A percentile compares a stretch with the other conserved stretches of the same genome.
Evolutionary conservation across 2,888 invertebrate species (phyloP).

Genomic region (Ormia ochracea): DNA sequence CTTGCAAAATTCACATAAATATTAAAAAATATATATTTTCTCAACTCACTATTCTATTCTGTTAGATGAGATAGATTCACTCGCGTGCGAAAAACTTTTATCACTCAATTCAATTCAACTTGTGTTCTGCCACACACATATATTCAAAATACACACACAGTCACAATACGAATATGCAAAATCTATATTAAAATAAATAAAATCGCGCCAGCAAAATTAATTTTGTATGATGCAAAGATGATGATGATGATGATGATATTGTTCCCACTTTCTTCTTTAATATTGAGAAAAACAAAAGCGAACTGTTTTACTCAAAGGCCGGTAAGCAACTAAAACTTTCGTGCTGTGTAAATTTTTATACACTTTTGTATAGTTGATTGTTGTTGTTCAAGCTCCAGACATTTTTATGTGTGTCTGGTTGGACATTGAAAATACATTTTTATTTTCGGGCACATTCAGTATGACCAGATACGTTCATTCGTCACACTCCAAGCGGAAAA

Average conservation of each 20-base stretch:
- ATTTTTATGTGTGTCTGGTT: slow-evolving; percentile 19
- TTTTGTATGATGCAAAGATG: slow-evolving; percentile 14
- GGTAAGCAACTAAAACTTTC: slow-evolving; percentile 54
- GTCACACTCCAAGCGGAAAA: too few species aligned
- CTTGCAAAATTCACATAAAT: slow-evolving; percentile 32
- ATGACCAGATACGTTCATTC: slow-evolving; percentile 12
- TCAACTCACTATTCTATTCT: slow-evolving; percentile 28
- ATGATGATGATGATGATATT: slow-evolving; percentile 15
- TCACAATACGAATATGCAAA: slow-evolving; percentile 16
- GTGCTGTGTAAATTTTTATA: slow-evolving; percentile 11
- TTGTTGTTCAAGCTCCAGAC: slow-evolving; percentile 48
- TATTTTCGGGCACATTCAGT: neutral
- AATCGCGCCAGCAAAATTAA: slow-evolving; percentile 51
- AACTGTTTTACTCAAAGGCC: slow-evolving; percentile 55
- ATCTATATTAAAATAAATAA: slow-evolving; percentile 30
- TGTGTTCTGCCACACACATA: neutral
- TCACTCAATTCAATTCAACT: slow-evolving; percentile 12
- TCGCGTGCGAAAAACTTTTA: slow-evolving; percentile 43
- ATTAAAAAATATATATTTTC: slow-evolving; percentile 8
- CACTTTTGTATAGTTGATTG: neutral
- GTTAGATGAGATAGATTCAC: slow-evolving; percentile 4
- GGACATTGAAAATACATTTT: slow-evolving; percentile 8
- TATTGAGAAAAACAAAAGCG: slow-evolving; percentile 9
- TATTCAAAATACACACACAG: slow-evolving; percentile 20
- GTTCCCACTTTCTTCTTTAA: neutral